These are phyloP conservation scores for Drosophila kurseongensis DNA, from an alignment of 1,140 invertebrate species.

Conservation along the genomic window DNA sequence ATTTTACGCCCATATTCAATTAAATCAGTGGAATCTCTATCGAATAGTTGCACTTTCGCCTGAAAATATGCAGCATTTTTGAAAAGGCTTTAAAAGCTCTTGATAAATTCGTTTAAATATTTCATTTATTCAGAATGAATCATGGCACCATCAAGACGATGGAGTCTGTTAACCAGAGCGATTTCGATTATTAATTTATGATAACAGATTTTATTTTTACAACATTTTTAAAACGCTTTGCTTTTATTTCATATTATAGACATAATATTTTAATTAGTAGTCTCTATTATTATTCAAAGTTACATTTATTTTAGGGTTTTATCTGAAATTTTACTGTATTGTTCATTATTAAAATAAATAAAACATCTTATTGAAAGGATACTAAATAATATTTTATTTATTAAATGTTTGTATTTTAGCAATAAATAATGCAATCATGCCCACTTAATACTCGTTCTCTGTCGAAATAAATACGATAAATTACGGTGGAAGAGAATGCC, in stretches of 20 bases:
- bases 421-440: constrained; percentile 44
- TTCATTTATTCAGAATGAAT: constrained; percentile 2
- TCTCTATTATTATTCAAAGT: too few species aligned
- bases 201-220: neutral
- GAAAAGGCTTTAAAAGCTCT: constrained; percentile 8
- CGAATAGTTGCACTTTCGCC: constrained; percentile 4
- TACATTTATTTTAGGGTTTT: too few species aligned
- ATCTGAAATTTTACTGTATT: too few species aligned
- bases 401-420: constrained; percentile 22
- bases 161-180: constrained; percentile 1
- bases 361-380: neutral
- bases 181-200: neutral
- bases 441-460: constrained; percentile 32
- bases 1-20: constrained; percentile 29
- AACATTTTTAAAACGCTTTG: too few species aligned
- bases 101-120: constrained; percentile 2
- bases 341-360: neutral
- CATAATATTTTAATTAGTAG: too few species aligned
- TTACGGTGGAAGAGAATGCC: constrained; percentile 15
- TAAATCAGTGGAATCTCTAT: constrained; percentile 20
- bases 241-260: too few species aligned
- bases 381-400: neutral
- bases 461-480: constrained; percentile 41
- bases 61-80: constrained; percentile 30
- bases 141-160: constrained; percentile 2